phyloP scores from a whole-genome alignment of 2,113 vertebrate species.

The Columba livia region DNA sequence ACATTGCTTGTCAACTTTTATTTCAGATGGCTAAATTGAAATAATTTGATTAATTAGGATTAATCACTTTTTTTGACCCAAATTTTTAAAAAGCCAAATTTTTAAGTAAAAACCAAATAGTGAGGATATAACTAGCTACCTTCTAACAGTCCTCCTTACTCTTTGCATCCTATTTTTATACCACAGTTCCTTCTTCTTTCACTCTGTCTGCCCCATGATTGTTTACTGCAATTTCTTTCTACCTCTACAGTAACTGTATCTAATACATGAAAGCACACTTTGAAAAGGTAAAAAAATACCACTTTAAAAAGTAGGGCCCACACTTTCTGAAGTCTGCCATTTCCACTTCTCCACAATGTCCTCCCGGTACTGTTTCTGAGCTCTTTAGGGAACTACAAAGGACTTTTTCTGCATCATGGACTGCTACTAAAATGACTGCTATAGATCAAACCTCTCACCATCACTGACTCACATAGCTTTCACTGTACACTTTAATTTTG shows the following conservation, averaged over 20 bases:
- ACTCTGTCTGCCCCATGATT: not conserved
- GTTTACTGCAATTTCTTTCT: not conserved
- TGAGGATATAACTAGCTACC: not conserved
- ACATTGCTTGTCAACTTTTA: not conserved
- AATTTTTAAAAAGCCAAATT: not conserved
- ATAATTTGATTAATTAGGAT: not conserved
- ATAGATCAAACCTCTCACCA: not conserved
- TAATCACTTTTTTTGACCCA: not conserved
- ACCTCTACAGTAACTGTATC: not conserved
- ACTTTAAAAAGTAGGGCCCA: not conserved
- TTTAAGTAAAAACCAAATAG: not conserved
- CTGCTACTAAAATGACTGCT: slow-evolving; percentile 12
- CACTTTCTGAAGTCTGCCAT: not conserved
- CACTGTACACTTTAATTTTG: not conserved
- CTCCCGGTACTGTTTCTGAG: not conserved
- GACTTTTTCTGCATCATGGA: not conserved
- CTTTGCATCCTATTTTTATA: not conserved
- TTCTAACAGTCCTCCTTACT: not conserved
- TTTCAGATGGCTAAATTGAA: not conserved
- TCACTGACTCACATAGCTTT: not conserved
- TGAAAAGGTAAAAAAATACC: not conserved
- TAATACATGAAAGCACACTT: not conserved
- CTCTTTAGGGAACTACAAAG: slow-evolving; percentile 26
- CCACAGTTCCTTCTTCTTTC: not conserved
- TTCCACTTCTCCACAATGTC: slow-evolving; percentile 37